A percentile compares a stretch with the other conserved stretches of the same genome.
These are phyloP conservation scores for Callinectes sapidus DNA, from an alignment of 2,888 invertebrate genomes.

Conservation along the genomic window DNA sequence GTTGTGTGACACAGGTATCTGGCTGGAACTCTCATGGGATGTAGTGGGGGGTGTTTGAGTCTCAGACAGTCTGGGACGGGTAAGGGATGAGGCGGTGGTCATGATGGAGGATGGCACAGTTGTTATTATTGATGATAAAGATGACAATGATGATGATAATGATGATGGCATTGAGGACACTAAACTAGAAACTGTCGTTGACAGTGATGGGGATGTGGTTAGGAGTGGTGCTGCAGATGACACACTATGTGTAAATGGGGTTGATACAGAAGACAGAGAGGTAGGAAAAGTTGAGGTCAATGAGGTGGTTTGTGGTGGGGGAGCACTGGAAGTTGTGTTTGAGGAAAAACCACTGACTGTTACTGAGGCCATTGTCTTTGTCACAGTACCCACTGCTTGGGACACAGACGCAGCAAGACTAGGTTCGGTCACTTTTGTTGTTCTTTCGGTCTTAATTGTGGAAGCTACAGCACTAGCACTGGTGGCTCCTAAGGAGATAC, in stretches of 20 bases:
- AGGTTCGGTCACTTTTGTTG: constrained; percentile 57
- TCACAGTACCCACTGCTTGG: constrained; percentile 46
- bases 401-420: constrained; percentile 54
- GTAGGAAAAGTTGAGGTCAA: constrained; percentile 47
- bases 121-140: constrained; percentile 50
- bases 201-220: constrained; percentile 43
- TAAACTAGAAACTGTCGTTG: constrained; percentile 40
- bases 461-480: constrained; percentile 20
- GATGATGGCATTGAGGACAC: constrained; percentile 38
- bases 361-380: constrained; percentile 48
- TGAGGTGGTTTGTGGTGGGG: constrained; percentile 49
- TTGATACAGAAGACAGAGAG: constrained; percentile 48
- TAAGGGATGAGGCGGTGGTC: constrained; percentile 40
- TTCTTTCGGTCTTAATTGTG: constrained; percentile 50
- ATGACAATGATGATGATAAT: constrained; percentile 20
- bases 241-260: constrained; percentile 28
- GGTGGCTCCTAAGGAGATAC: constrained; percentile 40
- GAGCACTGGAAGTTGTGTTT: constrained; percentile 49
- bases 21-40: constrained; percentile 50
- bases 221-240: constrained; percentile 54
- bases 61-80: constrained; percentile 47
- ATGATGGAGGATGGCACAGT: constrained; percentile 56
- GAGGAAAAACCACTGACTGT: constrained; percentile 60
- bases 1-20: constrained; percentile 46
- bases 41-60: constrained; percentile 43